A percentile compares a stretch with the other conserved stretches of the same genome.
These are phyloP conservation scores for Pachyramphus minor DNA, from an alignment of 2,113 vertebrate species.

Conservation along the genomic window DNA sequence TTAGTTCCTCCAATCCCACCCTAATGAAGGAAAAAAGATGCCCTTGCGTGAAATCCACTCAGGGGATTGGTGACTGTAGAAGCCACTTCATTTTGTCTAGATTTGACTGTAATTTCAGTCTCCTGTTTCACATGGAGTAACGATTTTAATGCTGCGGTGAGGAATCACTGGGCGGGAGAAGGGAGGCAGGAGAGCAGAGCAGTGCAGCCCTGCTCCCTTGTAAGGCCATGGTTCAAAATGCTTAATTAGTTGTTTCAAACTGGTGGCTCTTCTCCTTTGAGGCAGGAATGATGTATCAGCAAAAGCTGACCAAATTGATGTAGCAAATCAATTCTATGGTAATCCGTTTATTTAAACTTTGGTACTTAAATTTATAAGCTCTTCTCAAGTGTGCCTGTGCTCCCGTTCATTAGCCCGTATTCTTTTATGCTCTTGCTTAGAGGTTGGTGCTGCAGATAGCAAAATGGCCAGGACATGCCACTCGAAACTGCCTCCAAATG, in stretches of 20 bases:
- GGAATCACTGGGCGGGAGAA: neutral
- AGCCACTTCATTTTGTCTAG: neutral
- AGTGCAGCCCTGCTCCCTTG: neutral
- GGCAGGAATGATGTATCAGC: slow-evolving; percentile 53
- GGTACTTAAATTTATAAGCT: slow-evolving; percentile 70
- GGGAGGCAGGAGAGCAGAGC: neutral
- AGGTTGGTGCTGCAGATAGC: slow-evolving; percentile 34
- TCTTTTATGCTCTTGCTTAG: slow-evolving; percentile 31
- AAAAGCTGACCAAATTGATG: slow-evolving; percentile 59
- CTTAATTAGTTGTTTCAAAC: slow-evolving; percentile 55
- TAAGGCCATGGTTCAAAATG: neutral
- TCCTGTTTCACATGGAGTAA: neutral
- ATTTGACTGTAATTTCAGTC: neutral
- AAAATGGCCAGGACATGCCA: slow-evolving; percentile 42
- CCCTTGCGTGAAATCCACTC: neutral
- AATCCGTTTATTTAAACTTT: slow-evolving; percentile 70
- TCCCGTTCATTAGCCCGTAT: slow-evolving; percentile 25
- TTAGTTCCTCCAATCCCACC: neutral
- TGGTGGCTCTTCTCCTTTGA: neutral
- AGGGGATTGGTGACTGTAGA: neutral
- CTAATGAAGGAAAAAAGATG: neutral
- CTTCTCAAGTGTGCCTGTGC: slow-evolving; percentile 33
- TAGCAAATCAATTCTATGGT: slow-evolving; percentile 65
- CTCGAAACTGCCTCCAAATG: slow-evolving; percentile 46
- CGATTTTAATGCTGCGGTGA: neutral